phyloP scores from a whole-genome alignment of 2,888 invertebrate genomes.

The Eudasyphora cyanicolor region DNA sequence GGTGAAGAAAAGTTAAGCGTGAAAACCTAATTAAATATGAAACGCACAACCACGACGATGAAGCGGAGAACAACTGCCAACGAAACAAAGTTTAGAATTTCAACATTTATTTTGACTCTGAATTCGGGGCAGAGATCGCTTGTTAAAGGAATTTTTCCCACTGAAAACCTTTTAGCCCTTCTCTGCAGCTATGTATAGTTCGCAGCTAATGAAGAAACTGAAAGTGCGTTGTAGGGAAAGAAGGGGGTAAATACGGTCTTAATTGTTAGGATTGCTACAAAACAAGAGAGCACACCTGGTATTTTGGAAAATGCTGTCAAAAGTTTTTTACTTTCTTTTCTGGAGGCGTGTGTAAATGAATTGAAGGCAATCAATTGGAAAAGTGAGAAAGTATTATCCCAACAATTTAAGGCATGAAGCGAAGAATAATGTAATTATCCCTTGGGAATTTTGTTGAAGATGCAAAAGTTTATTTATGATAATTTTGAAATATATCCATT shows the following conservation, averaged over 20 bases:
- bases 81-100: conserved; percentile 13
- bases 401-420: background rate
- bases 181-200: background rate
- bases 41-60: background rate
- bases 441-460: background rate
- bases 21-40: conserved; percentile 17
- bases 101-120: background rate
- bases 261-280: background rate
- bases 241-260: conserved; percentile 1
- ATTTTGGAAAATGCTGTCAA: background rate
- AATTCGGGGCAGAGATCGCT: background rate
- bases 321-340: background rate
- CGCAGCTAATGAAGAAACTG: background rate
- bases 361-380: background rate
- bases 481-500: background rate
- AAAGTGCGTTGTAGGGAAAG: background rate
- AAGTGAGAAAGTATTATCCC: background rate
- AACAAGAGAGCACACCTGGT: background rate
- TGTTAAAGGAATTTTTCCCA: background rate
- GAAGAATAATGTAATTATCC: background rate
- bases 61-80: background rate
- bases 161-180: background rate
- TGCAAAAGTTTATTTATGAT: background rate
- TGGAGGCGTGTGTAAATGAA: background rate
- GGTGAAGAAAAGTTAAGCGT: background rate